A percentile compares a stretch with the other conserved stretches of the same genome.
Conservation (phyloP, 2,888 invertebrate genomes). For the Papilio protenor region DNA sequence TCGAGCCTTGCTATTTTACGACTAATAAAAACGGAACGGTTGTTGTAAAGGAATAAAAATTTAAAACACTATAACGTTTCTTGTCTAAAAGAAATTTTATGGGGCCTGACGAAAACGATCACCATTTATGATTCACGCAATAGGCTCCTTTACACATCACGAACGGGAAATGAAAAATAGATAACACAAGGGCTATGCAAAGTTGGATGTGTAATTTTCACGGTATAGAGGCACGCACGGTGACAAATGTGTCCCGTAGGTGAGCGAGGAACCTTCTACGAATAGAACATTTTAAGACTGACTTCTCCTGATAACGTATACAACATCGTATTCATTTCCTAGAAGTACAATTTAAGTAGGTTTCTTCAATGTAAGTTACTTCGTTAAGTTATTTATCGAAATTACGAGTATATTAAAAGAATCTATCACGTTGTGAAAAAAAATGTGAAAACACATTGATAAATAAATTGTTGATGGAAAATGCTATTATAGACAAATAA, state of each 20-base stretch:
- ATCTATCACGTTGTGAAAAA: too few relatives aligned
- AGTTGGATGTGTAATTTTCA: constrained; percentile 74
- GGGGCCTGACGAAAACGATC: constrained; percentile 70
- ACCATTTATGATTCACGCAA: constrained; percentile 77
- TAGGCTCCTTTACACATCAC: constrained; percentile 73
- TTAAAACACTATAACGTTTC: constrained; percentile 38
- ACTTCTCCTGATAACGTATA: constrained; percentile 59
- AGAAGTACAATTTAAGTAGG: too few relatives aligned
- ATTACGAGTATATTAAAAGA: too few relatives aligned
- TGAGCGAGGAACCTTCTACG: constrained; percentile 56
- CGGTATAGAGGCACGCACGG: constrained; percentile 57
- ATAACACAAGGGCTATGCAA: constrained; percentile 75
- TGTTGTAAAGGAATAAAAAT: constrained; percentile 40
- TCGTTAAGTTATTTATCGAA: too few relatives aligned
- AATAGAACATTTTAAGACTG: constrained; percentile 78
- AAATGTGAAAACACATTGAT: too few relatives aligned
- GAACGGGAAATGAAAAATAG: constrained; percentile 73
- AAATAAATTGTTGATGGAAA: constrained; percentile 15
- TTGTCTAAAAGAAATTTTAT: constrained; percentile 64
- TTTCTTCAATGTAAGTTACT: too few relatives aligned
- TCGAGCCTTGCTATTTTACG: constrained; percentile 38
- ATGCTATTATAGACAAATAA: constrained; percentile 27
- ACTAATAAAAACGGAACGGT: constrained; percentile 42
- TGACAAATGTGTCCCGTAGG: constrained; percentile 61
- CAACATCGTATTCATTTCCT: too few relatives aligned